Percentiles rank a stretch among this genome's conserved stretches.
Conservation (phyloP, 2,888 invertebrate species). For the Sarcophaga carnaria region DNA sequence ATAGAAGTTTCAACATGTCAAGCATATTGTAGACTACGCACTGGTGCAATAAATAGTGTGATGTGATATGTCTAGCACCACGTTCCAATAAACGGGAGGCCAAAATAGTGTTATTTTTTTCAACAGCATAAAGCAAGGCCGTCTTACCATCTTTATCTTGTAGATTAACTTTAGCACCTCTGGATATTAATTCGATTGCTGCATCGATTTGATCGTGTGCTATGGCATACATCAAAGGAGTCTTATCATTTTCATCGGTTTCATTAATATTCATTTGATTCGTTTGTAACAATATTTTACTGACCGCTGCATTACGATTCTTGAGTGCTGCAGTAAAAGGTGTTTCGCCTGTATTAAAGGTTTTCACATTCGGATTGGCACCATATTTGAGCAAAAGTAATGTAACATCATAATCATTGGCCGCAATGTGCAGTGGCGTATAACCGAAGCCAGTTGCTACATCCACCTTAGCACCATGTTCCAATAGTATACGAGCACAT, state of each 20-base stretch:
- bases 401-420: conserved; percentile 84
- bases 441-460: conserved; percentile 86
- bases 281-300: conserved; percentile 81
- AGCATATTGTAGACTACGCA: conserved; percentile 86
- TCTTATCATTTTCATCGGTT: conserved; percentile 84
- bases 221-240: conserved; percentile 82
- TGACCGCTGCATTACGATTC: conserved; percentile 83
- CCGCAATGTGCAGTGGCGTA: conserved; percentile 87
- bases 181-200: conserved; percentile 83
- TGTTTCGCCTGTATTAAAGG: conserved; percentile 84
- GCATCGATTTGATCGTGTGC: conserved; percentile 79
- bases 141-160: conserved; percentile 85
- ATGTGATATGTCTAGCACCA: conserved; percentile 88
- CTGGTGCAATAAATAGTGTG: conserved; percentile 87
- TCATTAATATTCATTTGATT: conserved; percentile 83
- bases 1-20: conserved; percentile 77
- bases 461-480: conserved; percentile 85
- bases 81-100: conserved; percentile 83
- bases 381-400: conserved; percentile 84
- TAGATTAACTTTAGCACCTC: conserved; percentile 85
- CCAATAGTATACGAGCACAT: conserved; percentile 85
- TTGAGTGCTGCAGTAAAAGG: conserved; percentile 86
- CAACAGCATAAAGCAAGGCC: conserved; percentile 78
- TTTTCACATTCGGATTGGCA: conserved; percentile 84
- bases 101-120: conserved; percentile 75